A percentile compares a stretch with the other conserved stretches of the same genome.
Conservation (phyloP, 2,888 invertebrate species). For the Coremacera marginata region DNA sequence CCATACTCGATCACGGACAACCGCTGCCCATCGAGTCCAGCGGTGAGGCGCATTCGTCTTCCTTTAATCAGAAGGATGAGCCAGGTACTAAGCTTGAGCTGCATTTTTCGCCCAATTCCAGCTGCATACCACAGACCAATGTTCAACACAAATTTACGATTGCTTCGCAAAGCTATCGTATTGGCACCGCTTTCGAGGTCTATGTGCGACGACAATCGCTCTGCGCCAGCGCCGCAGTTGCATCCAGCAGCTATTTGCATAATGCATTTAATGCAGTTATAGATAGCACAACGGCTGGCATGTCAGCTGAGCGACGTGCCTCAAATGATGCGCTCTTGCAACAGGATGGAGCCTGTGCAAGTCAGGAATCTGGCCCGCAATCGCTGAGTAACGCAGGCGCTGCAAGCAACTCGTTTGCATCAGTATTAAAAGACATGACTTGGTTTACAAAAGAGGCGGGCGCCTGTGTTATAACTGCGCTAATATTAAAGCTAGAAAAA, state of each 20-base stretch:
- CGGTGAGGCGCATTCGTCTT: slow-evolving; percentile 56
- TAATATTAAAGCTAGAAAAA: slow-evolving; percentile 65
- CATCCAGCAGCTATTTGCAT: slow-evolving; percentile 44
- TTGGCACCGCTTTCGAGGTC: slow-evolving; percentile 68
- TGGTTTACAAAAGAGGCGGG: slow-evolving; percentile 70
- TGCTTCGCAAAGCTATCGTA: slow-evolving; percentile 62
- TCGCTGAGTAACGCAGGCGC: slow-evolving; percentile 10
- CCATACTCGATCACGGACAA: slow-evolving; percentile 68
- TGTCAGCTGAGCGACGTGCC: slow-evolving; percentile 41
- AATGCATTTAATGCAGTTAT: slow-evolving; percentile 45
- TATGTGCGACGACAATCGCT: slow-evolving; percentile 67
- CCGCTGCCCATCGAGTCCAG: slow-evolving; percentile 65
- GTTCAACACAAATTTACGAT: slow-evolving; percentile 61
- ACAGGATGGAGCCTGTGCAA: neutral
- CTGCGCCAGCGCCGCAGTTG: slow-evolving; percentile 53
- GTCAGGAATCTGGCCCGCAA: slow-evolving; percentile 20
- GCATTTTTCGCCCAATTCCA: slow-evolving; percentile 65
- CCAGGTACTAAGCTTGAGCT: slow-evolving; percentile 67
- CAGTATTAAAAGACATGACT: slow-evolving; percentile 63
- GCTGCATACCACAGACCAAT: slow-evolving; percentile 60
- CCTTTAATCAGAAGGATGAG: slow-evolving; percentile 65
- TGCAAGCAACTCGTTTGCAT: slow-evolving; percentile 53
- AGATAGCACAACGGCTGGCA: slow-evolving; percentile 41
- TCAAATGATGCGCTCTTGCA: neutral
- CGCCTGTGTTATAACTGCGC: slow-evolving; percentile 67